Conservation (phyloP, 2,113 vertebrate genomes). For the Misgurnus mizolepis region DNA sequence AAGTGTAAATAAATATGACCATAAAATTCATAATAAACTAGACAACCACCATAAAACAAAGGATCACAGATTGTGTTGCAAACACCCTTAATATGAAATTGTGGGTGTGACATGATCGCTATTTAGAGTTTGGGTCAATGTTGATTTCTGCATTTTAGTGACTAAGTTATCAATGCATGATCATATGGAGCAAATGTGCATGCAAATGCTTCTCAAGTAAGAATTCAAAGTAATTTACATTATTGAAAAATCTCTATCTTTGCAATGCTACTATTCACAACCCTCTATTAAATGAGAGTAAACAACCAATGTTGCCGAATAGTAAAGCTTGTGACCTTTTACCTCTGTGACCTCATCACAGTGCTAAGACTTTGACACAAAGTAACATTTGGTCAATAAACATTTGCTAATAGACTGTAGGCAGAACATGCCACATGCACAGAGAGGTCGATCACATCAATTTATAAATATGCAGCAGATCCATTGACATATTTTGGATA, state of each 20-base stretch:
- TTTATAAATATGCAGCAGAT: slow-evolving; percentile 17
- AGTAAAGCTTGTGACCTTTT: background rate
- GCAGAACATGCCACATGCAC: background rate
- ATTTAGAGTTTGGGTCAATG: too few relatives aligned
- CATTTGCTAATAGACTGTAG: slow-evolving; percentile 10
- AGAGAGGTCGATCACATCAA: slow-evolving; percentile 14
- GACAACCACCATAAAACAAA: too few relatives aligned
- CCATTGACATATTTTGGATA: background rate
- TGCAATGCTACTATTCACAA: background rate
- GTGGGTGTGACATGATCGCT: too few relatives aligned
- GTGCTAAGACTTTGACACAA: slow-evolving; percentile 1
- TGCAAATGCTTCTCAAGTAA: too few relatives aligned
- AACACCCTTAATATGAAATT: too few relatives aligned
- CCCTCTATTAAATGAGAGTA: background rate
- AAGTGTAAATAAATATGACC: background rate
- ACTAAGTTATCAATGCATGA: too few relatives aligned
- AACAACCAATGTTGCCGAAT: background rate
- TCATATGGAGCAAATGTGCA: too few relatives aligned
- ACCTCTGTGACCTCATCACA: background rate
- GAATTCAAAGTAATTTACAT: background rate
- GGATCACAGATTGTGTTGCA: too few relatives aligned
- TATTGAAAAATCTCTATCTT: background rate
- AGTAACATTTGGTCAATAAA: slow-evolving; percentile 24
- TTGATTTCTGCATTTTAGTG: too few relatives aligned
- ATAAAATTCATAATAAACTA: too few relatives aligned